A percentile compares a stretch with the other conserved stretches of the same genome.
Evolutionary conservation across 2,797 vertebrate genomes (phyloP).

Genomic region (Lepidocolaptes lacrymiger): DNA sequence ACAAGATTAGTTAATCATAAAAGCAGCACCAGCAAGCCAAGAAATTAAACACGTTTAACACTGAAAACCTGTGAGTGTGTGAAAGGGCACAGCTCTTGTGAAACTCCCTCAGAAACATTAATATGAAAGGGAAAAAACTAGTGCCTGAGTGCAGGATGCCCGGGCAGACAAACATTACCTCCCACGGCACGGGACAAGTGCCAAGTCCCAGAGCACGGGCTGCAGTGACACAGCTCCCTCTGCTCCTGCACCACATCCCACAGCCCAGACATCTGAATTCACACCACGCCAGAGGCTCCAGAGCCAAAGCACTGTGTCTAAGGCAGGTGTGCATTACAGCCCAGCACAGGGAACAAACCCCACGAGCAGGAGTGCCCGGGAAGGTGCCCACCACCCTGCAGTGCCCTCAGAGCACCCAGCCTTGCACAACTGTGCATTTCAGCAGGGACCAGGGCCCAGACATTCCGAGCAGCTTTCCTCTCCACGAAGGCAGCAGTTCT

Average conservation of each 20-base stretch:
- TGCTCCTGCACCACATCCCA: rapidly evolving
- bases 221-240: neutral
- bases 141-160: neutral
- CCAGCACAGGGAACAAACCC: neutral
- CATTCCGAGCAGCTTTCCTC: neutral
- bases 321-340: neutral
- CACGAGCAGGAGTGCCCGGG: rapidly evolving
- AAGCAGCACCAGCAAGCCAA: neutral
- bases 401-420: neutral
- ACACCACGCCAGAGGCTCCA: neutral
- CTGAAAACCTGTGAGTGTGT: constrained; percentile 64
- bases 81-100: constrained; percentile 70
- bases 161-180: neutral
- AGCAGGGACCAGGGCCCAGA: too few relatives aligned
- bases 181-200: neutral
- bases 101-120: constrained; percentile 45
- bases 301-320: neutral
- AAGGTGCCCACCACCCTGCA: neutral
- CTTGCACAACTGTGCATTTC: neutral
- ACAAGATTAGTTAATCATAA: constrained; percentile 2
- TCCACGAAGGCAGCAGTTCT: neutral
- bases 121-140: neutral
- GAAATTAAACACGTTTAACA: constrained; percentile 44
- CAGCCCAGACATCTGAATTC: neutral
- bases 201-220: neutral